phyloP scores from a whole-genome alignment of 2,888 invertebrate species.

The Plebejus melissa region DNA sequence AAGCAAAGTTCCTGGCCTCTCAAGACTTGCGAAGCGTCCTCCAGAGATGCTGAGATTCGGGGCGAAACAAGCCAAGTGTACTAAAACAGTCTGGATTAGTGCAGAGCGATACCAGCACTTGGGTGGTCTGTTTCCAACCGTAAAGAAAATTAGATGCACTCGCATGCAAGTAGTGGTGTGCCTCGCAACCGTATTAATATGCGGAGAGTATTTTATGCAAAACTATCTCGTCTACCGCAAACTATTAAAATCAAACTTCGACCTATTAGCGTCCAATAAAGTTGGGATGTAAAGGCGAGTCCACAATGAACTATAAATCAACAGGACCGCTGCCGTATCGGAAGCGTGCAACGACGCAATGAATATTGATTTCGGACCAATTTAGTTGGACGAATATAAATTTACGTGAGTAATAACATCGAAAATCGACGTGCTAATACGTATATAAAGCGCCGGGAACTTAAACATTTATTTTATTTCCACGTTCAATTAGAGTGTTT shows the following conservation, averaged over 20 bases:
- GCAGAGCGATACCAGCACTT: neutral
- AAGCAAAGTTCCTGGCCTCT: constrained; percentile 6
- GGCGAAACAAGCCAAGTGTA: constrained; percentile 15
- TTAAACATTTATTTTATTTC: constrained; percentile 26
- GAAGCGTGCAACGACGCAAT: constrained; percentile 55
- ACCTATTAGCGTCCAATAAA: constrained; percentile 28
- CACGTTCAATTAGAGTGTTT: constrained; percentile 27
- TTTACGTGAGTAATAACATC: constrained; percentile 43
- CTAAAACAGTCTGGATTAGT: constrained; percentile 18
- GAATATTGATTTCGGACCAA: constrained; percentile 64
- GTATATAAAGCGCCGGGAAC: constrained; percentile 27
- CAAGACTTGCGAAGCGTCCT: constrained; percentile 10
- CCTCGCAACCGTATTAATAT: neutral
- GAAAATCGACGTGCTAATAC: constrained; percentile 33
- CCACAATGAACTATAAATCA: constrained; percentile 59
- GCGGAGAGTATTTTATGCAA: neutral
- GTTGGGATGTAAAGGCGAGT: constrained; percentile 36
- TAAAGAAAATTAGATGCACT: constrained; percentile 1
- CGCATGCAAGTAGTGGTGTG: neutral
- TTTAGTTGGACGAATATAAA: constrained; percentile 52
- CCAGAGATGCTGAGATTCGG: constrained; percentile 5
- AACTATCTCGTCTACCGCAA: neutral
- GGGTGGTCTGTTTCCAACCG: neutral
- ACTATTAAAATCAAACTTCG: constrained; percentile 19
- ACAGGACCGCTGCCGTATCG: constrained; percentile 55